These are phyloP conservation scores for Pseudorasbora parva DNA, from an alignment of 2,113 vertebrate species.

Conservation along the genomic window DNA sequence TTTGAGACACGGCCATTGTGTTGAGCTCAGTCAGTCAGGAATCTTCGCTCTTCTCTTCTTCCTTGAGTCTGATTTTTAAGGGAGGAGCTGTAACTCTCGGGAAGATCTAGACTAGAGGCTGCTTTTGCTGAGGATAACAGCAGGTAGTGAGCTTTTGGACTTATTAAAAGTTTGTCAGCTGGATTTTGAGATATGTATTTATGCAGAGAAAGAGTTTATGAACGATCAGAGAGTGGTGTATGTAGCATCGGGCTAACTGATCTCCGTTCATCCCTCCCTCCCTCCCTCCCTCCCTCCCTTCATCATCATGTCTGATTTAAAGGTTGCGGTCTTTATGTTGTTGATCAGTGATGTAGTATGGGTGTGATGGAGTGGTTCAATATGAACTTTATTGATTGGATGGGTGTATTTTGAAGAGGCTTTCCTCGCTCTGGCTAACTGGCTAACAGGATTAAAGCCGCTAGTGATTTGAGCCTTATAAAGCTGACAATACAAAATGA, in stretches of 20 bases:
- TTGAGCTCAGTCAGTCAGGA: background rate
- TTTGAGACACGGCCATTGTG: background rate
- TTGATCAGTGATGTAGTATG: background rate
- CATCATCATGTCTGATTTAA: slow-evolving; percentile 6
- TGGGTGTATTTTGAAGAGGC: background rate
- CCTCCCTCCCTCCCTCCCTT: background rate
- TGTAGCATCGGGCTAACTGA: slow-evolving; percentile 25
- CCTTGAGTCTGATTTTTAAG: background rate
- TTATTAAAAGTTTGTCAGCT: background rate
- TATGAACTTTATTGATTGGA: background rate
- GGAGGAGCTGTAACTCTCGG: slow-evolving; percentile 29
- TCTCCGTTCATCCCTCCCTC: background rate
- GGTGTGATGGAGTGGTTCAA: background rate
- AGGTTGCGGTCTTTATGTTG: background rate
- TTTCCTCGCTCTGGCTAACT: background rate
- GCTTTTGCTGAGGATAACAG: background rate
- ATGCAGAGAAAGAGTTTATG: background rate
- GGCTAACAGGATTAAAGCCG: slow-evolving; percentile 29
- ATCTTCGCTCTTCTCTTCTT: background rate
- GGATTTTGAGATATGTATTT: background rate
- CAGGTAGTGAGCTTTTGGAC: slow-evolving; percentile 6
- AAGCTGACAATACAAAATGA: slow-evolving; percentile 27
- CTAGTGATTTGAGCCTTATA: slow-evolving; percentile 10
- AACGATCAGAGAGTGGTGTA: background rate
- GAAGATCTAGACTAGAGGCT: background rate